These are phyloP conservation scores for Marronus borbonicus DNA, from an alignment of 2,888 invertebrate genomes.

Conservation along the genomic window DNA sequence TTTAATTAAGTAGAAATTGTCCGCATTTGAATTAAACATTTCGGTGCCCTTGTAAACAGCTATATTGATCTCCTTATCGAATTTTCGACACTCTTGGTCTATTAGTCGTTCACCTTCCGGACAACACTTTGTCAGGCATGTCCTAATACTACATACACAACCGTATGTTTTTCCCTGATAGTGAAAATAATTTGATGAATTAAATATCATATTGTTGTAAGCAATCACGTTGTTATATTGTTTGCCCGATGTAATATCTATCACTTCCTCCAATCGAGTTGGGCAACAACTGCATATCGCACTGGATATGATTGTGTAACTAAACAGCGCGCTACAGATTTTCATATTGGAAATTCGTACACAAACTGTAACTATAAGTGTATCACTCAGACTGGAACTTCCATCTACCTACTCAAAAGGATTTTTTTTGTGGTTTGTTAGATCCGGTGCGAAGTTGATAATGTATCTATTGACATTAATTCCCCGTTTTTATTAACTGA, in stretches of 20 bases:
- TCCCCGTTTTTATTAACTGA: too few species aligned
- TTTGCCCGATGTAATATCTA: slow-evolving; percentile 16
- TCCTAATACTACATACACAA: slow-evolving; percentile 38
- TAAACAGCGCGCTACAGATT: background rate
- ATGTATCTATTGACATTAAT: background rate
- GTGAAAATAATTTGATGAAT: slow-evolving; percentile 29
- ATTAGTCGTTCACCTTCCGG: slow-evolving; percentile 18
- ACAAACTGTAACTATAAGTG: background rate
- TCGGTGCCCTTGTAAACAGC: slow-evolving; percentile 1
- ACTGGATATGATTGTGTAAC: background rate
- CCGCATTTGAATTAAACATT: background rate
- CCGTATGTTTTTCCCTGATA: slow-evolving; percentile 30
- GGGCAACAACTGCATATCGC: background rate
- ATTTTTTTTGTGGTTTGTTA: slow-evolving; percentile 19
- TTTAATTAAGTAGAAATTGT: slow-evolving; percentile 21
- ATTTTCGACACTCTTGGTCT: background rate
- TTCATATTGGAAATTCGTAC: background rate
- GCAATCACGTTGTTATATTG: background rate
- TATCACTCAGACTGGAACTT: background rate
- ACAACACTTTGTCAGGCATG: slow-evolving; percentile 42
- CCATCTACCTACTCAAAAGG: background rate
- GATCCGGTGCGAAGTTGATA: slow-evolving; percentile 27
- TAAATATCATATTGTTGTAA: slow-evolving; percentile 21
- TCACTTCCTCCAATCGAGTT: background rate
- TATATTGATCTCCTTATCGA: slow-evolving; percentile 7